Conservation (phyloP, 2,797 vertebrate species). For the Emys orbicularis region DNA sequence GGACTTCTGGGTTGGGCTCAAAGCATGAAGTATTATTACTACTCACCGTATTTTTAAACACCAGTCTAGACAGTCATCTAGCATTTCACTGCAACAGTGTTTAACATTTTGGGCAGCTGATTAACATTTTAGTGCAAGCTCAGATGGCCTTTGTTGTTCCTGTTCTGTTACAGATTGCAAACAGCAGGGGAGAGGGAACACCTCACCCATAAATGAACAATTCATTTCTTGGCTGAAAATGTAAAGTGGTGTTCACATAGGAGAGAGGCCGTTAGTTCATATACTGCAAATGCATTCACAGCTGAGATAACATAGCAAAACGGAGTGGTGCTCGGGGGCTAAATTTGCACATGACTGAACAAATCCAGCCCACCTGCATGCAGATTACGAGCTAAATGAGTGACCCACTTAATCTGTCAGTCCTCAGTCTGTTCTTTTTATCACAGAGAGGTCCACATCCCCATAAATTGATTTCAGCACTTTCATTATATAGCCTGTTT, state of each 20-base stretch:
- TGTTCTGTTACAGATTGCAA: slow-evolving; percentile 48
- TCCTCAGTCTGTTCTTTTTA: background rate
- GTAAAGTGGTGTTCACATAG: background rate
- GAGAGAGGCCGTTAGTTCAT: background rate
- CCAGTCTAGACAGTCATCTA: background rate
- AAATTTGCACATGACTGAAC: slow-evolving; percentile 18
- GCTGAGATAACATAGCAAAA: slow-evolving; percentile 3
- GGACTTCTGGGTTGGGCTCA: background rate
- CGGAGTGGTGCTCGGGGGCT: background rate
- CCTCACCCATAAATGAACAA: slow-evolving; percentile 23
- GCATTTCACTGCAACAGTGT: background rate
- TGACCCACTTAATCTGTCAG: background rate
- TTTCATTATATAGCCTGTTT: background rate
- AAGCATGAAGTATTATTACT: background rate
- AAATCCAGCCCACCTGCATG: background rate
- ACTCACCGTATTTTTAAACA: background rate
- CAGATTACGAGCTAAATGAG: background rate
- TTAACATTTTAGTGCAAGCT: slow-evolving; percentile 46
- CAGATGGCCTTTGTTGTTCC: slow-evolving; percentile 1
- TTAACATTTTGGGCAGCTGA: slow-evolving; percentile 48
- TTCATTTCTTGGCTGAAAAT: slow-evolving; percentile 40
- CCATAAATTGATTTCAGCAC: background rate
- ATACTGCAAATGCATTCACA: slow-evolving; percentile 23
- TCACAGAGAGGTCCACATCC: background rate
- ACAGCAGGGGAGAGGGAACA: slow-evolving; percentile 25